A percentile compares a stretch with the other conserved stretches of the same genome.
Evolutionary conservation across 2,113 vertebrate species (phyloP).

Genomic region (Festucalex cinctus): DNA sequence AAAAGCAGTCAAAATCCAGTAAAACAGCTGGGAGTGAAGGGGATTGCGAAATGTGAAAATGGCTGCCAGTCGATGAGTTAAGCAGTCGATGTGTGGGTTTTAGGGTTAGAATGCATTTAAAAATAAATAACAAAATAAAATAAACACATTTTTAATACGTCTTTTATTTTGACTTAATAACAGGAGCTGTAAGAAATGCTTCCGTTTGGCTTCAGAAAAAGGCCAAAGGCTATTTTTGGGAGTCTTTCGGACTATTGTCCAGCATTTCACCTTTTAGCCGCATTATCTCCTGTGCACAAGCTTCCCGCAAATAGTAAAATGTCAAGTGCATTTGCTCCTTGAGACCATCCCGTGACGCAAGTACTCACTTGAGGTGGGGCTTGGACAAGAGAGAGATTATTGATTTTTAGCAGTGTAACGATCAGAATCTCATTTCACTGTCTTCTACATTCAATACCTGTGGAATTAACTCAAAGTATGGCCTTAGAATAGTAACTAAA

Average conservation of each 20-base stretch:
- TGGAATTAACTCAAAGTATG: too few species aligned
- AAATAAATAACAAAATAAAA: too few species aligned
- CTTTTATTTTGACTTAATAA: background rate
- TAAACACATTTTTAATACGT: too few species aligned
- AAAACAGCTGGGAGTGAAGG: too few species aligned
- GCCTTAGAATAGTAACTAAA: too few species aligned
- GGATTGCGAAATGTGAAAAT: too few species aligned
- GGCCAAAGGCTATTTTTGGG: constrained; percentile 19
- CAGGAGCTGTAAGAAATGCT: background rate
- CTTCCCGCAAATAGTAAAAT: constrained; percentile 51
- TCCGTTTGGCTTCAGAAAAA: background rate
- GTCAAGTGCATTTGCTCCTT: constrained; percentile 31
- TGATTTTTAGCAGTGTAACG: background rate
- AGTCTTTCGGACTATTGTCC: constrained; percentile 17
- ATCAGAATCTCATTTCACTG: constrained; percentile 3
- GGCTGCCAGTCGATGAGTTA: too few species aligned
- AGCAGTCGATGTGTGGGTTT: too few species aligned
- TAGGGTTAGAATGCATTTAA: too few species aligned
- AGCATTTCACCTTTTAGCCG: constrained; percentile 14
- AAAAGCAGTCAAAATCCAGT: too few species aligned
- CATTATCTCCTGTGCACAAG: constrained; percentile 45
- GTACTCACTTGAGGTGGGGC: background rate
- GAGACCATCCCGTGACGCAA: constrained; percentile 14
- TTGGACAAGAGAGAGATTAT: background rate
- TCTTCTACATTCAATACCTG: background rate